A percentile compares a stretch with the other conserved stretches of the same genome.
Evolutionary conservation across 37 sponge, comb jelly and placozoan genomes (phyloP).

Genomic region (Ephydatia muelleri): DNA sequence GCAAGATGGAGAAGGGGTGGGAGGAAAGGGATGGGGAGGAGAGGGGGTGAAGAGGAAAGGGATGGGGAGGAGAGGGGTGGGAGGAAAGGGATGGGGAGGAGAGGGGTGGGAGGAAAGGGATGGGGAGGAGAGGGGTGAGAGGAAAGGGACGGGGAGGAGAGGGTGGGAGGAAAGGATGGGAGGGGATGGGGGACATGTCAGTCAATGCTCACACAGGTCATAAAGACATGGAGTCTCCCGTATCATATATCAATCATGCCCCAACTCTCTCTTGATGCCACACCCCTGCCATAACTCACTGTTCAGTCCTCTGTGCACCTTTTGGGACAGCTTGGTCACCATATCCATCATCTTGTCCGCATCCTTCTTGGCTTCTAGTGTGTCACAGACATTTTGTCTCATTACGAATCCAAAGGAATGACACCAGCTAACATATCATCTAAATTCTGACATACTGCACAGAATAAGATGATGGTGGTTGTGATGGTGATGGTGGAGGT

Average conservation of each 20-base stretch:
- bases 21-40: background rate
- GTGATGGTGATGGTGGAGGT: no score
- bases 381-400: no score
- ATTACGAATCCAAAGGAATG: background rate
- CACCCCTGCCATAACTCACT: conserved; percentile 14
- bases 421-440: no score
- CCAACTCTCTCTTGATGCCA: background rate
- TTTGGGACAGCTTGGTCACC: conserved; percentile 53
- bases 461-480: no score
- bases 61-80: background rate
- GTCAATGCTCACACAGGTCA: no score
- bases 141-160: background rate
- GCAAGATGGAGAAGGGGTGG: background rate
- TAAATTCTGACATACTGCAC: no score
- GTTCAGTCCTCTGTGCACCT: conserved; percentile 60
- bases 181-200: background rate
- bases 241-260: background rate
- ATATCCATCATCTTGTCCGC: conserved; percentile 40
- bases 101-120: background rate
- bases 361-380: conserved; percentile 41
- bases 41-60: background rate
- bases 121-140: background rate
- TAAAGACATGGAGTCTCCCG: background rate
- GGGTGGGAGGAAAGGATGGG: background rate
- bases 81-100: background rate